Evolutionary conservation across 2,797 vertebrate species (phyloP), one percentile per base, ranked within the genome.

Genomic region (Schizothorax lantsangensis): DNA sequence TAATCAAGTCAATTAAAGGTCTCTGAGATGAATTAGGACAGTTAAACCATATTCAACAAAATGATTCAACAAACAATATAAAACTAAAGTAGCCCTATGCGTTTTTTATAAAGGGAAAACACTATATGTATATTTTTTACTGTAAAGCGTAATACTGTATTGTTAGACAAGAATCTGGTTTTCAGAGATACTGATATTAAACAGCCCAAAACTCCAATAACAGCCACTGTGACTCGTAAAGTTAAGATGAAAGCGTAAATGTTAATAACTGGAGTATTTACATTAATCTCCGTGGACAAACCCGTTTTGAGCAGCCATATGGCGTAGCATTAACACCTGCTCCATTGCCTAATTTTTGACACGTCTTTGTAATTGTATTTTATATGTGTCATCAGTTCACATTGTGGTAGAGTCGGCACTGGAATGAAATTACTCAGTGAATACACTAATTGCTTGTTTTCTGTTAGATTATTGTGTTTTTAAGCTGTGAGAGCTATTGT

Each of bases 301-400:
- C n/a, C 80, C 52, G 74, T 54, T 72, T 85, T 84, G 49, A 89
- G 82, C 82, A 68, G 88, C 86, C 90, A 90, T 90, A 90, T 92
- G 92, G 84, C 26, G 66, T 19, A 45, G 43, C 36, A 71, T 64
- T 36, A 86, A 81, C 89, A 89, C 90, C 90, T 91, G 88, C 84
- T 80, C 69, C 84, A 38, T 86, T 86, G 84, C 79, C 57, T 86
- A 15, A 66, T 79, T 91, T 88, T 86, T 85, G 1, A 75, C 79
- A 71, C 9, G 17, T 21, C 81, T 86, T 52, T 86, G 54, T 66
- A 52, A 81, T 85, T 69, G 8, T 69, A 8, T 59, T 59, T 49
- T 45, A 47, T 52, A 40, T 38, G 87, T 75, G 57, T 86, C 80
- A 86, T 82, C 36, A 62, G 81, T 79, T 85, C 36, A 78, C 40